These are phyloP conservation scores for Macaria liturata DNA, from an alignment of 2,888 invertebrate species.

Conservation along the genomic window DNA sequence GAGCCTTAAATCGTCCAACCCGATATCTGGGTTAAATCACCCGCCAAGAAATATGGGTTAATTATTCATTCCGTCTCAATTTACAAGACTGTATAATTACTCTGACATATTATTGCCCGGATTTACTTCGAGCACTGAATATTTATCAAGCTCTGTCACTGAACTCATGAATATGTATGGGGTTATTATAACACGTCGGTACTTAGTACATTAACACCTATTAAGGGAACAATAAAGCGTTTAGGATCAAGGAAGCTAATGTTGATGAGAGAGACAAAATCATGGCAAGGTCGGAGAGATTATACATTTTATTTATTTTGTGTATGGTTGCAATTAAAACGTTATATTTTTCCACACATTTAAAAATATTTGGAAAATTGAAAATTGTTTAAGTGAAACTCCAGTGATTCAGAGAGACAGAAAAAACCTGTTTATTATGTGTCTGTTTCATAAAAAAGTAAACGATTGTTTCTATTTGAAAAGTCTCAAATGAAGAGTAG, in stretches of 20 bases:
- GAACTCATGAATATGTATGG: constrained; percentile 57
- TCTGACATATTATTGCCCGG: constrained; percentile 51
- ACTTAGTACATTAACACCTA: constrained; percentile 28
- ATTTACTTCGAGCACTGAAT: constrained; percentile 57
- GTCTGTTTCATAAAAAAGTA: too few species aligned
- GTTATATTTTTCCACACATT: too few species aligned
- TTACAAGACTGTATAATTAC: constrained; percentile 47
- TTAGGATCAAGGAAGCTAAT: not conserved
- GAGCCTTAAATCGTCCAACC: constrained; percentile 9
- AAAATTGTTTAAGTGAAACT: too few species aligned
- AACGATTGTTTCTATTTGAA: too few species aligned
- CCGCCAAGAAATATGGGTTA: constrained; percentile 27
- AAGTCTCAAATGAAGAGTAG: too few species aligned
- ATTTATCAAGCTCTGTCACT: constrained; percentile 59
- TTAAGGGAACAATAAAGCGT: constrained; percentile 18
- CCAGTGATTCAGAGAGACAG: too few species aligned
- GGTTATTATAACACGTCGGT: constrained; percentile 32
- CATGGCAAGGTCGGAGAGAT: too few species aligned
- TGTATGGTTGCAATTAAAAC: too few species aligned
- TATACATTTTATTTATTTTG: too few species aligned
- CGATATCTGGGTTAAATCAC: constrained; percentile 32
- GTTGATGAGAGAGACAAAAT: too few species aligned
- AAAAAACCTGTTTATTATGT: too few species aligned
- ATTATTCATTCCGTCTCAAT: constrained; percentile 48
- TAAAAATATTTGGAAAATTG: too few species aligned